Evolutionary conservation across 2,113 vertebrate species (phyloP), one percentile per base, ranked within the genome.

Genomic region (Ibidorhyncha struthersii): DNA sequence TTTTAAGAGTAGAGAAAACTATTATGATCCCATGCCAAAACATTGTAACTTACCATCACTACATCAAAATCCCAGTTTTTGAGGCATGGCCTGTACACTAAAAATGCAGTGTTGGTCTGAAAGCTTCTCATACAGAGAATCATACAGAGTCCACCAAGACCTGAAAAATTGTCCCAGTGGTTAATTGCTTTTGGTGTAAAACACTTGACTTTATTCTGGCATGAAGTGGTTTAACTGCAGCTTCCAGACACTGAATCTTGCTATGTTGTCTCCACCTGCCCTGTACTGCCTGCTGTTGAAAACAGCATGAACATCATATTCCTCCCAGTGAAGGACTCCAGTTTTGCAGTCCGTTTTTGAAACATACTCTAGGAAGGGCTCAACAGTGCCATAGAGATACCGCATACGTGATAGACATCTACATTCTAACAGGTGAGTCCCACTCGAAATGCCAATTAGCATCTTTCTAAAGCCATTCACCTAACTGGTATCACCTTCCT

Each of bases 391-490:
- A 20, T 6, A 62, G 36, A 55, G 26, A 20, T 11, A 63, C 6
- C 29, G 23, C 22, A 25, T 8, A 30, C 1, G 0, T 8, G 36
- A 26, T 1, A 71, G 17, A 59, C 16, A 40, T 27, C 50, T 86
- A 9, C 6, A 6, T 74, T 36, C 69, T 40, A 21, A 16, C 12
- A 19, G 14, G 23, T 18, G 23, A 89, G 23, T 43, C 59, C 34
- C 41, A 25, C 12, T 13, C 47, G 56, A 52, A 52, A 47, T 22
- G 29, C 19, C 52, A 76, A 13, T 47, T 34, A 59, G 2, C 14
- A 19, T 27, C 77, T 71, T 38, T 47, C 38, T 79, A 6, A 78
- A 74, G 12, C 12, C 1, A 0, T 19, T 84, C 52, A 43, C n/a
- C 32, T 38, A 22, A 49, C 30, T 14, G 56, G 10, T 65, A 41